Evolutionary conservation across 2,113 vertebrate genomes (phyloP).

Genomic region (Chitala chitala): DNA sequence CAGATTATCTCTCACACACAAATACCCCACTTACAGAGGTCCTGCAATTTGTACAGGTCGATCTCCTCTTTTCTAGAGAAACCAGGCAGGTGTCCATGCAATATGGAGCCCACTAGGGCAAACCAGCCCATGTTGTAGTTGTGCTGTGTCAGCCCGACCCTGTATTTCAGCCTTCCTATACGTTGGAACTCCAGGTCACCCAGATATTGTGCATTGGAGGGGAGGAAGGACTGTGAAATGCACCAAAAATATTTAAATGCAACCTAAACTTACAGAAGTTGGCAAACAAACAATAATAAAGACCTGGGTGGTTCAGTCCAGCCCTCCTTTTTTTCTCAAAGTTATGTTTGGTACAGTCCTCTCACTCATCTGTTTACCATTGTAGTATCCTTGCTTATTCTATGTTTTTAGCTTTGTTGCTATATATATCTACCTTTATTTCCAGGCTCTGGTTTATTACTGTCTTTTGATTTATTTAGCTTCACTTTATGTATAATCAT

Average conservation of each 20-base stretch:
- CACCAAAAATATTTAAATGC: background rate
- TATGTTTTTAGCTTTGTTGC: too few species aligned
- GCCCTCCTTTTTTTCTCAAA: too few species aligned
- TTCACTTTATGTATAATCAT: too few species aligned
- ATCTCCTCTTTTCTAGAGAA: constrained; percentile 50
- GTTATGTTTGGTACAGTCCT: too few species aligned
- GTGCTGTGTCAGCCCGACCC: constrained; percentile 63
- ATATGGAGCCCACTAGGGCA: constrained; percentile 50
- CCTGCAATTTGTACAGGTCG: constrained; percentile 69
- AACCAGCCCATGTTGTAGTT: constrained; percentile 66
- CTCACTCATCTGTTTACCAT: too few species aligned
- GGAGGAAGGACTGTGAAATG: constrained; percentile 56
- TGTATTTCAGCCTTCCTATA: constrained; percentile 64
- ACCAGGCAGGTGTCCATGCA: constrained; percentile 48
- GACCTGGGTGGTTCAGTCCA: too few species aligned
- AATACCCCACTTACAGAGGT: constrained; percentile 63
- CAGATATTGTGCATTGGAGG: constrained; percentile 50
- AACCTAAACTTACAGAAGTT: background rate
- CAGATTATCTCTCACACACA: background rate
- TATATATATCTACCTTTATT: too few species aligned
- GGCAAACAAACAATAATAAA: background rate
- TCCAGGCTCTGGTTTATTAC: too few species aligned
- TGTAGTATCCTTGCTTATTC: too few species aligned
- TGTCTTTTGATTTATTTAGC: too few species aligned
- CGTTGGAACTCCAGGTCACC: constrained; percentile 61